phyloP scores from a whole-genome alignment of 2,797 vertebrate genomes.

The Numenius phaeopus region DNA sequence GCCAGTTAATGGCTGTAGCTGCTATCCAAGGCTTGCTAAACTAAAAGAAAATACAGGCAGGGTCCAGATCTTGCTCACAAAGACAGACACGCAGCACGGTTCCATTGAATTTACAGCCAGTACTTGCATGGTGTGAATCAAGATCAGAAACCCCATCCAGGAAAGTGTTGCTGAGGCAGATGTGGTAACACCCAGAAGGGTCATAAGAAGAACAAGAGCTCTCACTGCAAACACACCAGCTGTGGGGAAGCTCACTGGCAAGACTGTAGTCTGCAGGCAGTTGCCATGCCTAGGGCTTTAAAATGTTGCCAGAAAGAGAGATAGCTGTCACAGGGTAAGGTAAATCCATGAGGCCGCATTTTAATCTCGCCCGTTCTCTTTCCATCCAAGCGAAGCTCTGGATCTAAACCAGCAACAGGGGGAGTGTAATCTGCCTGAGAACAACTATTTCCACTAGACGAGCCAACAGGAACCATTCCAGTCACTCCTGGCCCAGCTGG shows the following conservation, averaged over 20 bases:
- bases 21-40: neutral
- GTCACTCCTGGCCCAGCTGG: neutral
- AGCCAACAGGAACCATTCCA: neutral
- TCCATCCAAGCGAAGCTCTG: neutral
- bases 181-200: neutral
- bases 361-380: neutral
- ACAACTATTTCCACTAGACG: neutral
- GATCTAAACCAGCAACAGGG: neutral
- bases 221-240: neutral
- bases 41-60: neutral
- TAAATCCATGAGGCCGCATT: neutral
- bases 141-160: neutral
- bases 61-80: neutral
- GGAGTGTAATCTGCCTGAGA: neutral
- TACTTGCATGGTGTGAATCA: neutral
- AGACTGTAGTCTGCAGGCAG: neutral
- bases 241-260: neutral
- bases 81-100: neutral
- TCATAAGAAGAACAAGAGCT: neutral
- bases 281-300: neutral
- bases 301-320: neutral
- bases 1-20: neutral
- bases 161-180: neutral
- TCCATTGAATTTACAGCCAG: neutral
- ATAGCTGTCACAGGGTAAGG: neutral